Conservation (phyloP, 2,113 vertebrate genomes). For the Micronycteris hirsuta region DNA sequence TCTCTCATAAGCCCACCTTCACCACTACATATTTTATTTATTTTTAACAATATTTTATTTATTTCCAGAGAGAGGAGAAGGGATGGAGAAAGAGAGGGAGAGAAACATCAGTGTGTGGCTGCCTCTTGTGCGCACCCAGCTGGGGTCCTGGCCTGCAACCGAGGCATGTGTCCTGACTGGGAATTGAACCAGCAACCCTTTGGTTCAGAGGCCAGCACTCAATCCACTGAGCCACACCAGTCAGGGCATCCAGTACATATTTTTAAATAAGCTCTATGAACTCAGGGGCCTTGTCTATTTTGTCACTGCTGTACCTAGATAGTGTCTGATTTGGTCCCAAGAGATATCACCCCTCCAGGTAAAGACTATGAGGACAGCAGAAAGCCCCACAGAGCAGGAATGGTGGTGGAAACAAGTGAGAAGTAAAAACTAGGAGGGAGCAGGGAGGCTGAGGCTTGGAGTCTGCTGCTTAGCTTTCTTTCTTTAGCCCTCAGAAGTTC, state of each 20-base stretch:
- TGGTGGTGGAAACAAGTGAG: background rate
- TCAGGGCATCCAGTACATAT: background rate
- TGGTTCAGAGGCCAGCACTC: no score
- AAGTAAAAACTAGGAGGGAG: background rate
- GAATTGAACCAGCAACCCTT: no score
- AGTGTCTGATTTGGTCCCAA: background rate
- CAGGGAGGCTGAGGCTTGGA: background rate
- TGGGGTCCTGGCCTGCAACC: no score
- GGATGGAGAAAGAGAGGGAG: no score
- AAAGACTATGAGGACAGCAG: background rate
- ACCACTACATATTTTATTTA: background rate
- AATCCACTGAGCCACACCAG: no score
- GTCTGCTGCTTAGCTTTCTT: background rate
- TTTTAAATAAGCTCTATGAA: conserved; percentile 23
- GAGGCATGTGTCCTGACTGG: no score
- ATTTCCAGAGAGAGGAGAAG: no score
- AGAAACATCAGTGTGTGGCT: no score
- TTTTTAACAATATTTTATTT: no score
- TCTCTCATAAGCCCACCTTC: background rate
- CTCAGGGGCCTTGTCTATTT: background rate
- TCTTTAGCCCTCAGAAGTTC: background rate
- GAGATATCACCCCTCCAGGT: background rate
- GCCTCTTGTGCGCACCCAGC: no score
- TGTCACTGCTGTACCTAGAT: background rate
- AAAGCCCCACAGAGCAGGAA: background rate